Base-by-base conservation (phyloP, 2,888 invertebrate genomes). In the Tuberolachnus salignus region DNA sequence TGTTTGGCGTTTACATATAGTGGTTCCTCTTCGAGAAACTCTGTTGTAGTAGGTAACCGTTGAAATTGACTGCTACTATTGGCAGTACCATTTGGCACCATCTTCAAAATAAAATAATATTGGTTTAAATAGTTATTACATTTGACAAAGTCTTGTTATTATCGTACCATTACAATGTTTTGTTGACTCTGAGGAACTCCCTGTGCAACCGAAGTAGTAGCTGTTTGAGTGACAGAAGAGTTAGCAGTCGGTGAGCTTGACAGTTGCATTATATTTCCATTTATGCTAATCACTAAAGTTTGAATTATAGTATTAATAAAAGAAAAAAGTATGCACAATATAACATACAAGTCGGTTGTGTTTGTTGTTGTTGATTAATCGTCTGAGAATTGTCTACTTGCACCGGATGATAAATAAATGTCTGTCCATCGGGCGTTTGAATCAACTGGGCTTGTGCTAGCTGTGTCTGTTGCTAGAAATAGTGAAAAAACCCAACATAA, bases 1-100 rank as follows among this genome's bases (percentile, higher is more conserved):
- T 99, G 99, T 84, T 98, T 94, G 26, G 98, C 98, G 87, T 99
- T 99, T 0, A 99, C 99, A 85, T 98, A 99, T 21, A 99, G 87
- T 0, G 98, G 95, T 84, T 98, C 97, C 84, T 98, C 98, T 85
- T 97, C 97, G 0, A 92, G 87, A 59, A 90, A 88, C 84, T 90
- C 89, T 2, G 90, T 88, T 75, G 88, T 88, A 1, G 89, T 88
- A 11, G 81, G 72, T 42, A 80, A 67, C 11, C 64, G 70, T 44
- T 80, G 75, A 66, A 75, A 75, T 46, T 75, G 75, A 57, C 14
- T 66, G 73, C 26, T 75, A 66, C 4, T 78, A 42, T 44, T 71
- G 49, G 72, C 21, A 42, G 81, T 57, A 57, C 63, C 66, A 66
- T 81, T 82, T 53, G 81, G 78, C 19, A 82, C 80, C 59, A 81